Conservation (phyloP, 2,888 invertebrate genomes). For the Mythimna albipuncta region DNA sequence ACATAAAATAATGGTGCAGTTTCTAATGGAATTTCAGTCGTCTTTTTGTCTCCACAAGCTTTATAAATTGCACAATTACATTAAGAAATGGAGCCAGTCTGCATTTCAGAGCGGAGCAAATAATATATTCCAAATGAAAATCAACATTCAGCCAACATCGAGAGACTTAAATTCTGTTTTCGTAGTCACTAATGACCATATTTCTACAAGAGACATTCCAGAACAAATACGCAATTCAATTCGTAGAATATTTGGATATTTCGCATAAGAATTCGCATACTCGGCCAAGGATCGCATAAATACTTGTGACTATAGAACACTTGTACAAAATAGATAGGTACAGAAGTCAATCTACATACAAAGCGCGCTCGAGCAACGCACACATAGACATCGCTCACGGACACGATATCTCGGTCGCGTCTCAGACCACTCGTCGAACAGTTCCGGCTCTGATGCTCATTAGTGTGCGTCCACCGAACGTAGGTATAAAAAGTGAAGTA, state of each 20-base stretch:
- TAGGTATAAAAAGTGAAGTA: too few relatives aligned
- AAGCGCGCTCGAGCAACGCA: too few relatives aligned
- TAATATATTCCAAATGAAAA: not conserved
- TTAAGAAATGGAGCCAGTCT: not conserved
- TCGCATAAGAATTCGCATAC: slow-evolving; percentile 30
- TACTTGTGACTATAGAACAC: slow-evolving; percentile 22
- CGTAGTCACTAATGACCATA: slow-evolving; percentile 14
- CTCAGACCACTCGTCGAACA: too few relatives aligned
- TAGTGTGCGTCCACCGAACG: too few relatives aligned
- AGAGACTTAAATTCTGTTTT: slow-evolving; percentile 18
- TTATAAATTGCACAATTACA: too few relatives aligned
- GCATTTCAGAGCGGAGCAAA: not conserved
- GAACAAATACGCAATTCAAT: slow-evolving; percentile 44
- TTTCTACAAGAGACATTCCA: slow-evolving; percentile 34
- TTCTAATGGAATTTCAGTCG: not conserved
- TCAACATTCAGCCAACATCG: not conserved
- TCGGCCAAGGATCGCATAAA: slow-evolving; percentile 34
- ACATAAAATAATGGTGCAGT: not conserved
- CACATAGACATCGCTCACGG: too few relatives aligned
- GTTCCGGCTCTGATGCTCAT: too few relatives aligned
- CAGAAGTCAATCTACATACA: too few relatives aligned
- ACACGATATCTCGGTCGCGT: too few relatives aligned
- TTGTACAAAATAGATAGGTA: not conserved
- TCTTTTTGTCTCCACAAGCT: not conserved
- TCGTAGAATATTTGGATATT: slow-evolving; percentile 44